Conservation (phyloP, 2,888 invertebrate species). For the Cryptocephalus moraei region DNA sequence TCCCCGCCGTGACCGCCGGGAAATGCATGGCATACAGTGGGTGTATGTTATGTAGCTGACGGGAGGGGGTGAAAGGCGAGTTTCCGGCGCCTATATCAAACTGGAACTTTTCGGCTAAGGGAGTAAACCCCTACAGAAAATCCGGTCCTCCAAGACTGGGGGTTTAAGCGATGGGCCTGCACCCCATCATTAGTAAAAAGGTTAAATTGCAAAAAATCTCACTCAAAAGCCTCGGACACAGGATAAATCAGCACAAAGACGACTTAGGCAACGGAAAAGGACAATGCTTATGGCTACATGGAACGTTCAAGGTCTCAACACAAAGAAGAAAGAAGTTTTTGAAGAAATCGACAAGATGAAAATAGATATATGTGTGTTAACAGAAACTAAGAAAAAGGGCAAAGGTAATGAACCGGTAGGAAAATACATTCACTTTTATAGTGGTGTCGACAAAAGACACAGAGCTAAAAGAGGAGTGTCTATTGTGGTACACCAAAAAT, state of each 20-base stretch:
- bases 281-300: background rate
- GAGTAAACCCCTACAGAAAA: background rate
- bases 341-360: background rate
- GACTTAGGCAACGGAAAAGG: background rate
- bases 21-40: constrained; percentile 1
- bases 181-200: background rate
- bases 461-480: background rate
- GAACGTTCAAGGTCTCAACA: background rate
- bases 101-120: background rate
- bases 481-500: background rate
- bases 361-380: background rate
- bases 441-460: background rate
- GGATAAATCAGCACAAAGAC: background rate
- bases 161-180: background rate
- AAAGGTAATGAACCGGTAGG: background rate
- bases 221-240: background rate
- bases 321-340: background rate
- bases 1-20: constrained; percentile 1
- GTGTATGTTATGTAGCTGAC: constrained; percentile 4
- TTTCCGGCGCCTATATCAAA: background rate
- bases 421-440: background rate
- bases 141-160: background rate
- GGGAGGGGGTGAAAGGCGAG: background rate
- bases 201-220: background rate
- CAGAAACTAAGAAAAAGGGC: background rate